Evolutionary conservation across 2,113 vertebrate genomes (phyloP), one percentile per base, ranked within the genome.

Genomic region (Hylia prasina): DNA sequence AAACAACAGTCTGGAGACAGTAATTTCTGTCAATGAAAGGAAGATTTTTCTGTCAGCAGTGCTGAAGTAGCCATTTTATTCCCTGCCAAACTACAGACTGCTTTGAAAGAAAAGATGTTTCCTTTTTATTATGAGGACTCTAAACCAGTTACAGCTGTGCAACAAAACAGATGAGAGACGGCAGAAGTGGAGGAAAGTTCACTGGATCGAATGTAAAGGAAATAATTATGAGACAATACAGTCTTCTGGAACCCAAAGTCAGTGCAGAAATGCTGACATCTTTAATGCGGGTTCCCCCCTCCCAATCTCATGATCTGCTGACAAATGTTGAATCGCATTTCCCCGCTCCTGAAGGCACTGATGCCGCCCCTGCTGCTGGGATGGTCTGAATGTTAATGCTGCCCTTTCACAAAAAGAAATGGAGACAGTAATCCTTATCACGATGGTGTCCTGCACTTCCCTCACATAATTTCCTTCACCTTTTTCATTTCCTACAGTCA

Each of bases 121-220:
- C 28, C 7, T 92, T 88, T 88, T 90, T 77, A 64, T 81, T 73
- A 89, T 28, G 51, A 81, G 58, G 60, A 64, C 57, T 95, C 76
- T 79, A 96, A 97, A 97, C 40, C 83, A 94, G 90, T 90, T 89
- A 92, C 94, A 96, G 90, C 86, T 96, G 94, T 96, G 93, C 89
- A 87, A 84, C 28, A 83, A 90, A 94, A 81, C 96, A 97, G 88
- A 96, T 95, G 96, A 92, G 92, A 76, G 53, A 71, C 0, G 1
- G 56, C 72, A 96, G 66, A 96, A 94, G 64, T 96, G 39, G 94
- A 95, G 96, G 40, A 97, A 96, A 96, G 96, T 96, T 96, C 93
- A 96, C 68, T 90, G 90, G 69, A 93, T 90, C 2, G 0, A 54
- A 64, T 78, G 53, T 76, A 68, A 92, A 86, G 65, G 86, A 82